Conservation (phyloP, 2,888 invertebrate species). For the Campoletis raptor region DNA sequence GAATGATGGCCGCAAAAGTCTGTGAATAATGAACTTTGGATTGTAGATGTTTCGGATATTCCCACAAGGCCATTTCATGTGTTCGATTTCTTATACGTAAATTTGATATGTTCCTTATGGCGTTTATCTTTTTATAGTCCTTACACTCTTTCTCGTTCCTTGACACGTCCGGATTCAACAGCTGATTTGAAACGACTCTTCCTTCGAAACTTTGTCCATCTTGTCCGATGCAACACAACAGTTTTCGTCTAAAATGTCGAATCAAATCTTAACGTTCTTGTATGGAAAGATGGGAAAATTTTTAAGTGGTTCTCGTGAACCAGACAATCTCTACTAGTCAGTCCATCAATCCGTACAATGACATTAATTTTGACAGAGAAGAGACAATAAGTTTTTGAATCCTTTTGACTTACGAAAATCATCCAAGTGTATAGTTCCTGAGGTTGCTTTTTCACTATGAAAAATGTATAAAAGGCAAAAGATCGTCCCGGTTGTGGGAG, state of each 20-base stretch:
- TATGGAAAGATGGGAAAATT: not conserved
- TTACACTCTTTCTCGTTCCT: too few species aligned
- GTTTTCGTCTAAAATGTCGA: not conserved
- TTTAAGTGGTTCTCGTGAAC: not conserved
- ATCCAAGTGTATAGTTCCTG: constrained; percentile 61
- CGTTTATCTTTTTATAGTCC: too few species aligned
- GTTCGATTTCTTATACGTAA: too few species aligned
- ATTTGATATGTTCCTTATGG: too few species aligned
- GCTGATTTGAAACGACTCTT: too few species aligned
- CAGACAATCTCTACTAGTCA: not conserved
- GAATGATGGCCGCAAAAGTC: too few species aligned
- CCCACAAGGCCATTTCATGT: too few species aligned
- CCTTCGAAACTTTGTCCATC: too few species aligned
- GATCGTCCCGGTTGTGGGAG: constrained; percentile 35
- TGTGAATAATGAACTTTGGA: too few species aligned
- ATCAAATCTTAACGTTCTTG: not conserved
- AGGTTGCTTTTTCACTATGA: constrained; percentile 54
- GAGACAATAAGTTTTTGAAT: not conserved
- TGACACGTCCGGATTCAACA: too few species aligned
- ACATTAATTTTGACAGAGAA: not conserved
- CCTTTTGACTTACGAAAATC: constrained; percentile 25
- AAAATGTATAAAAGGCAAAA: constrained; percentile 32
- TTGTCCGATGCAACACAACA: too few species aligned
- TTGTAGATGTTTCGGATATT: too few species aligned
- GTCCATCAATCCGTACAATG: not conserved